Evolutionary conservation across 2,113 vertebrate species (phyloP).

Genomic region (Gymnocephalus cernua): DNA sequence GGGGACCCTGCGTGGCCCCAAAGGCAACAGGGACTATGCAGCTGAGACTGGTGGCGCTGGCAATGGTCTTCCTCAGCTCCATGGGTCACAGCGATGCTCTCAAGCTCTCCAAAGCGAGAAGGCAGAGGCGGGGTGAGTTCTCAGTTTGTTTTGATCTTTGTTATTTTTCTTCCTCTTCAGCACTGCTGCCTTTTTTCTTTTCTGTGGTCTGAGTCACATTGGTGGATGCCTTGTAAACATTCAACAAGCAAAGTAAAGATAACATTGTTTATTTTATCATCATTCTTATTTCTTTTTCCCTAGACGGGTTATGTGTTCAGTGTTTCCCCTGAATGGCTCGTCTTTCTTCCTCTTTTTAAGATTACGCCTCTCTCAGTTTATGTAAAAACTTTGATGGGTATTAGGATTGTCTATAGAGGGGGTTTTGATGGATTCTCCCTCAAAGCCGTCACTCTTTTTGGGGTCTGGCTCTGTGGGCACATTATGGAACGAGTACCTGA

Average conservation of each 20-base stretch:
- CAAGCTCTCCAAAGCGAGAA: conserved; percentile 90
- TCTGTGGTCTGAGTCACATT: conserved; percentile 57
- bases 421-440: conserved; percentile 58
- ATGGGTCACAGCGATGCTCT: conserved; percentile 89
- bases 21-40: conserved; percentile 94
- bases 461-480: conserved; percentile 60
- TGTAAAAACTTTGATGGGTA: conserved; percentile 69
- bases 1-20: conserved; percentile 86
- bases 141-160: conserved; percentile 54
- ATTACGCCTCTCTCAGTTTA: conserved; percentile 67
- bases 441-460: conserved; percentile 53
- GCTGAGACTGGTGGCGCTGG: conserved; percentile 92
- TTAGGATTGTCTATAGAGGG: conserved; percentile 67
- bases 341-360: conserved; percentile 62
- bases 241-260: conserved; percentile 75
- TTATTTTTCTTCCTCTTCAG: conserved; percentile 21
- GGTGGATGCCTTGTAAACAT: conserved; percentile 69
- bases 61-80: conserved; percentile 94
- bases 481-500: conserved; percentile 67
- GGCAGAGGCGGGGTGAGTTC: conserved; percentile 95
- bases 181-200: conserved; percentile 59
- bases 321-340: conserved; percentile 49
- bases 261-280: conserved; percentile 74
- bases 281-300: conserved; percentile 63
- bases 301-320: conserved; percentile 56